Base-by-base conservation (phyloP, 2,113 vertebrate species). In the Sprattus sprattus region DNA sequence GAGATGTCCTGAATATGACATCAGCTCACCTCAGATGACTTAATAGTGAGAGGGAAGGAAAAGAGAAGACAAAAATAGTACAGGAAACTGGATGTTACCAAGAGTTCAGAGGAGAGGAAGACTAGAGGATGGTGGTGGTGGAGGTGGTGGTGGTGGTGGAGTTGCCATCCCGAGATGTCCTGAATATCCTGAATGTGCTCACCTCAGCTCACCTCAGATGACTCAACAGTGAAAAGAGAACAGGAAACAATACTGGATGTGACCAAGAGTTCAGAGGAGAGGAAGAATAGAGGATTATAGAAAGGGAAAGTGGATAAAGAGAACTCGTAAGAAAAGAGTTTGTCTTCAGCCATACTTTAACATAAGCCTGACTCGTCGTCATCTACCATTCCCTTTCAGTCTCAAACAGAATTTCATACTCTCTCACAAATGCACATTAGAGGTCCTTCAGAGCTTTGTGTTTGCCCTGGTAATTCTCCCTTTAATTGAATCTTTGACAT, bases 401-500 rank as follows among this genome's bases (percentile, higher is more conserved):
- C 32, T 71, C 25, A 3, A 11, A 75, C 25, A 67, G 10, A 75
- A 39, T 39, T 75, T 71, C 64, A 13, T 32, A 54, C 52, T n/a
- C 57, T 7, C 57, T 7, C 57, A n/a, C 20, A 60, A 2, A 25
- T 10, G 2, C 6, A 71, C 6, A 71, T 13, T 13, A 10, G 9
- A 71, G 7, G 64, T 71, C 25, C 32, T 71, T 71, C 25, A 71
- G 9, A 13, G 64, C n/a, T 28, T 71, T 71, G 64, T 71, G 10
- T 71, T 71, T 71, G 50, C 50, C 50, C 16, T 54, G 64, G 64
- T 13, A 71, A 71, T 25, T 71, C n/a, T 32, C 18, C 22, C 20
- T n/a, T 64, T 71, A 71, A 71, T 71, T 71, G 64, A 71, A 71
- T 28, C 32, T 71, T 25, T 71, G 64, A 71, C n/a, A 71, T 71